These are phyloP conservation scores for Staurois parvus DNA, from an alignment of 2,797 vertebrate species.

Conservation along the genomic window DNA sequence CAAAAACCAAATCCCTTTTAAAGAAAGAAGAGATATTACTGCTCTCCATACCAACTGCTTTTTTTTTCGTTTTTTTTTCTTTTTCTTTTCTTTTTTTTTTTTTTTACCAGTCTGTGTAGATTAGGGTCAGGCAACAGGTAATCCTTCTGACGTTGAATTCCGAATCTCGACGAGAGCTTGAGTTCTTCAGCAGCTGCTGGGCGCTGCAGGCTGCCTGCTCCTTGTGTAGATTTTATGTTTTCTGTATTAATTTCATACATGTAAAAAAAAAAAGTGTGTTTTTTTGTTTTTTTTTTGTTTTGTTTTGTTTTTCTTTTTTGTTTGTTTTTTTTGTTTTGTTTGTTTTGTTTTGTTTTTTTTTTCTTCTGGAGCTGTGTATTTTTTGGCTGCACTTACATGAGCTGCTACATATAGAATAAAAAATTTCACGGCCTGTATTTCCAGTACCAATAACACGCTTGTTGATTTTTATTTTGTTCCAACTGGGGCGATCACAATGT, in stretches of 20 bases:
- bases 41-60: constrained; percentile 81
- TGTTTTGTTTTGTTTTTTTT: constrained; percentile 81
- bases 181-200: not conserved
- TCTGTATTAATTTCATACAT: constrained; percentile 87
- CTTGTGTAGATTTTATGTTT: constrained; percentile 87
- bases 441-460: constrained; percentile 32
- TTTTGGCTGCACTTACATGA: constrained; percentile 86
- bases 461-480: not conserved
- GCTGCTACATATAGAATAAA: constrained; percentile 86
- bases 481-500: not conserved
- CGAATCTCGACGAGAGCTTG: not conserved
- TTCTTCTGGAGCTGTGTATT: constrained; percentile 81
- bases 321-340: constrained; percentile 82
- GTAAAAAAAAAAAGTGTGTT: constrained; percentile 82
- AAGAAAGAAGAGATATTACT: constrained; percentile 75
- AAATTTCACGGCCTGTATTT: constrained; percentile 84
- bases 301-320: constrained; percentile 77
- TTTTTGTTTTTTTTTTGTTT: constrained; percentile 79
- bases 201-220: not conserved
- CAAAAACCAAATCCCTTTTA: constrained; percentile 71
- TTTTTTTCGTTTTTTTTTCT: constrained; percentile 81
- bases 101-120: constrained; percentile 85
- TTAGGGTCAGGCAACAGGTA: not conserved
- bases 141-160: not conserved
- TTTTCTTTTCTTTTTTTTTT: constrained; percentile 89